A percentile compares a stretch with the other conserved stretches of the same genome.
Conservation (phyloP, 2,113 vertebrate species). For the Marcusenius ussheri region DNA sequence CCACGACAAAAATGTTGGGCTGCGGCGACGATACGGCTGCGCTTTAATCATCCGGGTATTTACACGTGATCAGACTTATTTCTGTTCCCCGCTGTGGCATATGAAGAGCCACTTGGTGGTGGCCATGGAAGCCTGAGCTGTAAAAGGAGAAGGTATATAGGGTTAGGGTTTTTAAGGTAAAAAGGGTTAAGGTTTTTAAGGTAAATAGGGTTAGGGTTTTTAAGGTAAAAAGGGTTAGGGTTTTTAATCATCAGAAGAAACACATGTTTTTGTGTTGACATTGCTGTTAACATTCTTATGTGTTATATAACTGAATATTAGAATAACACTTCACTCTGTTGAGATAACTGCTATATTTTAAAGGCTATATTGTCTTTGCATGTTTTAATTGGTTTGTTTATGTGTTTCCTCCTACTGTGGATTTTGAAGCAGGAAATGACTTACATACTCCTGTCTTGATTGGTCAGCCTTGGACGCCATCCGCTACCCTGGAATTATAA, state of each 20-base stretch:
- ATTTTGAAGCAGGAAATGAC: not conserved
- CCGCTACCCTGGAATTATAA: constrained; percentile 60
- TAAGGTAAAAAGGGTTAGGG: too few relatives aligned
- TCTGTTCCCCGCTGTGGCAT: not conserved
- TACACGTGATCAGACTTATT: not conserved
- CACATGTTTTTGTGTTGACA: not conserved
- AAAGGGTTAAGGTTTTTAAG: not conserved
- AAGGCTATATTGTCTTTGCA: not conserved
- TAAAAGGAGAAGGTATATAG: not conserved
- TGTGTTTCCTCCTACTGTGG: not conserved
- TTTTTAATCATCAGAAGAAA: not conserved
- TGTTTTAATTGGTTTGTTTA: not conserved
- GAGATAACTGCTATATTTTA: not conserved
- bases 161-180: not conserved
- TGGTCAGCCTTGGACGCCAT: constrained; percentile 60
- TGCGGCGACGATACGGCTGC: not conserved
- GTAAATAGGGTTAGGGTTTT: not conserved
- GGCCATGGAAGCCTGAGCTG: not conserved
- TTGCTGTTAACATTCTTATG: not conserved
- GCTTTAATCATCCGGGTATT: not conserved
- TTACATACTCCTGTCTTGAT: constrained; percentile 33
- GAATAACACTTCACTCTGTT: not conserved
- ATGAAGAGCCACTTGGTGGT: not conserved
- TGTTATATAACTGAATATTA: not conserved
- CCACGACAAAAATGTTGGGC: not conserved